These are phyloP conservation scores for Trissolcus basalis DNA, from an alignment of 1,140 invertebrate species.

Conservation along the genomic window DNA sequence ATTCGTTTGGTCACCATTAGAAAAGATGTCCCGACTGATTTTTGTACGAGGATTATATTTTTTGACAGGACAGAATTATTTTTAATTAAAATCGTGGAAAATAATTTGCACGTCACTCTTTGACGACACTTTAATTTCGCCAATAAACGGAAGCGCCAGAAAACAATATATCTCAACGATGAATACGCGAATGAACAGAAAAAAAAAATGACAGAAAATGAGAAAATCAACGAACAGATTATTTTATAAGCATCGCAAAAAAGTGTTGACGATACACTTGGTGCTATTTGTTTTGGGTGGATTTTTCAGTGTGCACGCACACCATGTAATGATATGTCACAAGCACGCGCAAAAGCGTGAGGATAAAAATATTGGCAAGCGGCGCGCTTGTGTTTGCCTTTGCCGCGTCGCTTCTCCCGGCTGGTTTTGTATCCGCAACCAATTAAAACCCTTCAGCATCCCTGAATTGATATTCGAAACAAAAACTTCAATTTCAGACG, in stretches of 20 bases:
- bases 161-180: slow-evolving; percentile 43
- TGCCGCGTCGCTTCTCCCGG: slow-evolving; percentile 54
- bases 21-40: neutral
- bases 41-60: neutral
- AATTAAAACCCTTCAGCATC: slow-evolving; percentile 70
- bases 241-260: slow-evolving; percentile 55
- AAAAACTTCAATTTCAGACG: slow-evolving; percentile 73
- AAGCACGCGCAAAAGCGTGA: slow-evolving; percentile 40
- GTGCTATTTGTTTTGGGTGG: slow-evolving; percentile 46
- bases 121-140: slow-evolving; percentile 51
- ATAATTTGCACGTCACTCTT: slow-evolving; percentile 51
- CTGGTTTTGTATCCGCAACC: slow-evolving; percentile 61
- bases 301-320: slow-evolving; percentile 31
- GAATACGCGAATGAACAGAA: slow-evolving; percentile 1
- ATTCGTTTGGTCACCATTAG: neutral
- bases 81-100: slow-evolving; percentile 47
- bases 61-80: slow-evolving; percentile 13
- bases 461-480: slow-evolving; percentile 73
- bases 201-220: slow-evolving; percentile 47
- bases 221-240: slow-evolving; percentile 49
- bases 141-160: slow-evolving; percentile 43
- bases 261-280: slow-evolving; percentile 53
- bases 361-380: slow-evolving; percentile 45
- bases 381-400: slow-evolving; percentile 52
- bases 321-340: slow-evolving; percentile 36